phyloP scores from a whole-genome alignment of 2,888 invertebrate species.

The Xylota segnis region DNA sequence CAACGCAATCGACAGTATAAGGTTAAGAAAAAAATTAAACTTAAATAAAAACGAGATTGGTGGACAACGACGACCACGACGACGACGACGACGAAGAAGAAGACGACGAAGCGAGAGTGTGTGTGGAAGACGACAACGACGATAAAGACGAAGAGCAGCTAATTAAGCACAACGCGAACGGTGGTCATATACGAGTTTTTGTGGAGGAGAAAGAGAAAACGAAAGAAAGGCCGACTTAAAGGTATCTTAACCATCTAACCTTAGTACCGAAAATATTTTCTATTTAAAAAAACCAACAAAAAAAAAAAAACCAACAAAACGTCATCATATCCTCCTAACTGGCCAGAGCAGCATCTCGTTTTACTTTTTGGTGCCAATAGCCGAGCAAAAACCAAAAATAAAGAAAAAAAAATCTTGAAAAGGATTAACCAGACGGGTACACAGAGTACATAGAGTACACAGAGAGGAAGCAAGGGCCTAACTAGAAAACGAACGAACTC shows the following conservation, averaged over 20 bases:
- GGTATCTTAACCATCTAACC: constrained; percentile 14
- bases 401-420: constrained; percentile 68
- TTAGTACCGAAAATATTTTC: constrained; percentile 11
- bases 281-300: constrained; percentile 16
- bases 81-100: constrained; percentile 22
- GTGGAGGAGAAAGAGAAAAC: constrained; percentile 6
- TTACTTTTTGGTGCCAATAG: constrained; percentile 40
- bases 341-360: constrained; percentile 6
- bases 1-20: constrained; percentile 84
- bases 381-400: too few species aligned
- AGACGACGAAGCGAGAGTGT: constrained; percentile 35
- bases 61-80: constrained; percentile 64
- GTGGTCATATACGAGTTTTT: constrained; percentile 23
- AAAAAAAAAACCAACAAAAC: not conserved
- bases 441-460: constrained; percentile 2
- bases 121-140: constrained; percentile 28
- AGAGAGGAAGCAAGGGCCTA: constrained; percentile 14
- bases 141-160: constrained; percentile 33
- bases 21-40: constrained; percentile 84
- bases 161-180: constrained; percentile 20
- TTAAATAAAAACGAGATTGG: constrained; percentile 78
- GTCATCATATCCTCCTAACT: constrained; percentile 1
- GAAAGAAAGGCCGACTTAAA: constrained; percentile 1
- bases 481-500: not conserved
- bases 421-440: constrained; percentile 50